Conservation (phyloP, 2,888 invertebrate species). For the Drosophila greeni region DNA sequence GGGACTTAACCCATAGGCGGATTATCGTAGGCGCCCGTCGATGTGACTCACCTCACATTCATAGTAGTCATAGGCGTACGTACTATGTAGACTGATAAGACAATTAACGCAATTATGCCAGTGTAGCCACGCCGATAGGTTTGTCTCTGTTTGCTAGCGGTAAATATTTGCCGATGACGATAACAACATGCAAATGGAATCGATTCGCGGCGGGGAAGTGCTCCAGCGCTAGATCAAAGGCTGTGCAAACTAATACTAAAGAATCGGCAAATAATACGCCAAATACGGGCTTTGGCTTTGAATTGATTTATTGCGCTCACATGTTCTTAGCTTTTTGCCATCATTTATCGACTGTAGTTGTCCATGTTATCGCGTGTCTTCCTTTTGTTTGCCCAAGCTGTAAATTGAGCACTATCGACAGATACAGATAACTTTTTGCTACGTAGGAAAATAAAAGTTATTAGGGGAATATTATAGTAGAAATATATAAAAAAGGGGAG, state of each 20-base stretch:
- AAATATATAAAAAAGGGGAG: too few relatives aligned
- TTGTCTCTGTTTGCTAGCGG: constrained; percentile 19
- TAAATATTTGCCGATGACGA: constrained; percentile 38
- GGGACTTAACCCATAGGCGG: constrained; percentile 1
- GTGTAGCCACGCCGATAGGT: constrained; percentile 33
- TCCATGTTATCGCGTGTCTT: constrained; percentile 23
- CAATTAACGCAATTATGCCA: constrained; percentile 55
- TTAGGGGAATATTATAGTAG: not conserved
- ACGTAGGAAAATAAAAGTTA: not conserved
- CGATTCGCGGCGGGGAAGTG: constrained; percentile 35
- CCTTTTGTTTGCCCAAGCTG: constrained; percentile 48
- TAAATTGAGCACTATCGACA: constrained; percentile 53
- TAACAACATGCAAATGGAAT: constrained; percentile 52
- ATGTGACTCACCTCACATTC: constrained; percentile 18
- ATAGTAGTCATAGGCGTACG: constrained; percentile 5
- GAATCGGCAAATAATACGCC: constrained; percentile 61
- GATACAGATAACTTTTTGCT: constrained; percentile 23
- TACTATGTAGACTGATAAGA: too few relatives aligned
- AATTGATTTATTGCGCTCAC: constrained; percentile 60
- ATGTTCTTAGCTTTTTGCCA: constrained; percentile 46
- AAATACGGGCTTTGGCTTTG: constrained; percentile 41
- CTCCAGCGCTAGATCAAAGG: constrained; percentile 25
- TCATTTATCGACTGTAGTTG: constrained; percentile 44
- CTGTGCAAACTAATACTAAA: constrained; percentile 54
- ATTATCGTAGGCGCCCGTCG: constrained; percentile 10